These are phyloP conservation scores for Dipodomys ordii DNA, from an alignment of 2,113 vertebrate genomes.

Conservation along the genomic window DNA sequence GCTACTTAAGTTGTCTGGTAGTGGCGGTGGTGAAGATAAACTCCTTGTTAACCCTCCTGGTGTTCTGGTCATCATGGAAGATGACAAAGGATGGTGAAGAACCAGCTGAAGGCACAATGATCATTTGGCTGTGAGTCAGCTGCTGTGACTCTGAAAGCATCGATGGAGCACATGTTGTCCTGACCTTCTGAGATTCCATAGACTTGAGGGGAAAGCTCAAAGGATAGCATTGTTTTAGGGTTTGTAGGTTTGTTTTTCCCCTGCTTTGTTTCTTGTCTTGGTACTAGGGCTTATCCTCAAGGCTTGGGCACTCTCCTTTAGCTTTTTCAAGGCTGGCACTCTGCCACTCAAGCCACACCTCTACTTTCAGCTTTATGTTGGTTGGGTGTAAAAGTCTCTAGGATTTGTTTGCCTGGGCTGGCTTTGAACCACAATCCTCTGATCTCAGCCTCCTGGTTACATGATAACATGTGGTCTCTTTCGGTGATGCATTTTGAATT, in stretches of 20 bases:
- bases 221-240: too few relatives aligned
- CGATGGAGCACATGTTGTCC: rapidly evolving
- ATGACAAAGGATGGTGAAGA: not conserved
- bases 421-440: too few relatives aligned
- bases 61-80: not conserved
- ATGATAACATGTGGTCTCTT: not conserved
- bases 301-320: too few relatives aligned
- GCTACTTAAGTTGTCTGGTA: not conserved
- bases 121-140: not conserved
- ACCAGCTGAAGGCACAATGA: not conserved
- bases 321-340: too few relatives aligned
- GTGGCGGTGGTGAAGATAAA: not conserved
- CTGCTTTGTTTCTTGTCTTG: too few relatives aligned
- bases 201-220: not conserved
- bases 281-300: too few relatives aligned
- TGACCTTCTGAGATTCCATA: not conserved
- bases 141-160: not conserved
- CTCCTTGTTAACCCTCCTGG: not conserved
- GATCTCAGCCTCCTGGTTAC: too few relatives aligned
- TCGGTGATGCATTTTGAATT: not conserved
- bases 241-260: too few relatives aligned
- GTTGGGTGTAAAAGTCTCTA: too few relatives aligned
- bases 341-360: too few relatives aligned
- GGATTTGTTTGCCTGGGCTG: too few relatives aligned
- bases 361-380: too few relatives aligned